phyloP scores from a whole-genome alignment of 2,113 vertebrate species.

The Regulus satrapa region DNA sequence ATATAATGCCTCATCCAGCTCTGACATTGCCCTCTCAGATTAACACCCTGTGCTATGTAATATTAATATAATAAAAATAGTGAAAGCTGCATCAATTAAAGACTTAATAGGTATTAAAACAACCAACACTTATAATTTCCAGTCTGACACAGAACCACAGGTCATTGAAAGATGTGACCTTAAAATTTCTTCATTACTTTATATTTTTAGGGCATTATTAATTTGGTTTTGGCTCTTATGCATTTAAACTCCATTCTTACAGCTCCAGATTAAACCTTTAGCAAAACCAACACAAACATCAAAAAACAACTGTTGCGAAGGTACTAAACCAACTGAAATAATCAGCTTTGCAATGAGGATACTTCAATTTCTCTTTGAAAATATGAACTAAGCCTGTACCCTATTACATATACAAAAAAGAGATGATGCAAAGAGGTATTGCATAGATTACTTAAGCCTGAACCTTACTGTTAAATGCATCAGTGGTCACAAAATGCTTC shows the following conservation, averaged over 20 bases:
- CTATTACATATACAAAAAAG: not conserved
- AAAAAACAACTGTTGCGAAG: not conserved
- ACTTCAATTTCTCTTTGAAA: not conserved
- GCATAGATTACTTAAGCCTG: not conserved
- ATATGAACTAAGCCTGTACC: not conserved
- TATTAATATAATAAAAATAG: not conserved
- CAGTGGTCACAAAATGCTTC: not conserved
- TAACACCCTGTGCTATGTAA: fast-evolving
- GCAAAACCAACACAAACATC: not conserved
- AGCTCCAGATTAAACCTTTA: not conserved
- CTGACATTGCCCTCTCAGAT: not conserved
- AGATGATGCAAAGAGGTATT: not conserved
- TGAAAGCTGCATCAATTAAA: not conserved
- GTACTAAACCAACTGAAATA: not conserved
- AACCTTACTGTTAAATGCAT: not conserved
- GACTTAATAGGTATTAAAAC: not conserved
- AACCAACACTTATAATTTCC: not conserved
- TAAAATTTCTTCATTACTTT: not conserved
- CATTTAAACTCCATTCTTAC: not conserved
- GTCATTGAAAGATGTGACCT: not conserved
- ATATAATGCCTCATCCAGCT: not conserved
- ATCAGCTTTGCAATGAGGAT: not conserved
- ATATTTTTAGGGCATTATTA: not conserved
- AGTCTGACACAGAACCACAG: not conserved
- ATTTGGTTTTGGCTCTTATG: not conserved